A percentile compares a stretch with the other conserved stretches of the same genome.
Conservation (phyloP, 1,140 invertebrate species). For the Danaus plexippus region DNA sequence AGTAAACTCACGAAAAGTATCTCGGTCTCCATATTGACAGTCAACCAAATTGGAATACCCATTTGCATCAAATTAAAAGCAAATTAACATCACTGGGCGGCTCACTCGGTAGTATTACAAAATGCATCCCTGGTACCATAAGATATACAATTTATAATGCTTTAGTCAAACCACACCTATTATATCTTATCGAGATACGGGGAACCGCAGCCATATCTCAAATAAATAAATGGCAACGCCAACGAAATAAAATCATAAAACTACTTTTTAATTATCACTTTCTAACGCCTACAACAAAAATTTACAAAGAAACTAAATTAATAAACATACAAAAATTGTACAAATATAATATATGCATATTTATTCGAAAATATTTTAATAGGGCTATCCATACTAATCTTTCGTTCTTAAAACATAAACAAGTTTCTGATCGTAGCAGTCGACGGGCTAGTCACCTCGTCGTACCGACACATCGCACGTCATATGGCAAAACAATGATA, state of each 20-base stretch:
- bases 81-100: slow-evolving; percentile 7
- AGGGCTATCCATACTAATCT: slow-evolving; percentile 7
- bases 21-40: slow-evolving; percentile 9
- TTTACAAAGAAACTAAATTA: too few species aligned
- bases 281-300: too few species aligned
- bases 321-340: too few species aligned
- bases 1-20: slow-evolving; percentile 8
- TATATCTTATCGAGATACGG: too few species aligned
- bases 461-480: slow-evolving; percentile 3
- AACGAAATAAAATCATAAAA: too few species aligned
- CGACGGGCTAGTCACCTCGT: slow-evolving; percentile 1
- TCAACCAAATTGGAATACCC: slow-evolving; percentile 4
- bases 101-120: slow-evolving; percentile 1
- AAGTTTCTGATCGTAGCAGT: slow-evolving; percentile 1
- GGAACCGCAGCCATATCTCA: too few species aligned
- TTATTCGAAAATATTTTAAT: slow-evolving; percentile 5
- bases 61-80: slow-evolving; percentile 1
- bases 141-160: too few species aligned
- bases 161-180: too few species aligned
- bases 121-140: slow-evolving; percentile 4
- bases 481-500: slow-evolving; percentile 1
- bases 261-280: too few species aligned
- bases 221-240: too few species aligned
- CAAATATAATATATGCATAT: too few species aligned
- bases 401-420: slow-evolving; percentile 3